phyloP scores from a whole-genome alignment of 2,113 vertebrate species.

The Onychostruthus taczanowskii region DNA sequence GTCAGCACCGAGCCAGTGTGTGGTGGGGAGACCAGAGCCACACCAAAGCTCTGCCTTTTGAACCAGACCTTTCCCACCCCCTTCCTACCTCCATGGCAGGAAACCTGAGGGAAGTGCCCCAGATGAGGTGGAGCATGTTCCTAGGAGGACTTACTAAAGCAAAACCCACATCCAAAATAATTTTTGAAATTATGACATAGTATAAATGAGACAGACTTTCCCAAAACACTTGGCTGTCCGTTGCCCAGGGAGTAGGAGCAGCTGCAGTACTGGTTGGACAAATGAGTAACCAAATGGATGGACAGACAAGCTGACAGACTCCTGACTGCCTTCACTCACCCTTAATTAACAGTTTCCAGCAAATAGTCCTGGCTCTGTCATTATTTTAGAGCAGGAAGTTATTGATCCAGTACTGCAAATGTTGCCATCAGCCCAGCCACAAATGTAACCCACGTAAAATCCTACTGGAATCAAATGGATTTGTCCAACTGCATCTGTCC shows the following conservation, averaged over 20 bases:
- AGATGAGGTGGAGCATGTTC: neutral
- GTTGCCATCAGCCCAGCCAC: neutral
- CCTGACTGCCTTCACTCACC: neutral
- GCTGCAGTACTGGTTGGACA: neutral
- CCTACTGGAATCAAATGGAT: neutral
- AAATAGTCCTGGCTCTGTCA: neutral
- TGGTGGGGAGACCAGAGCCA: slow-evolving; percentile 5
- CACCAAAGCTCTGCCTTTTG: slow-evolving; percentile 11
- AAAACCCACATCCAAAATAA: neutral
- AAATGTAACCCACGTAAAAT: neutral
- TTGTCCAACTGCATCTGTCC: neutral
- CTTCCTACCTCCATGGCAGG: neutral
- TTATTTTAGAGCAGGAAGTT: neutral
- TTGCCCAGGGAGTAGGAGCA: neutral
- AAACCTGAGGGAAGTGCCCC: neutral
- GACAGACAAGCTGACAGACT: neutral
- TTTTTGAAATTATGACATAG: fast-evolving
- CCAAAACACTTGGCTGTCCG: neutral
- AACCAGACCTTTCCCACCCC: slow-evolving; percentile 4
- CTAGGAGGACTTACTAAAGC: neutral
- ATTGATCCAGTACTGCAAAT: neutral
- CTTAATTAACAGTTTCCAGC: neutral
- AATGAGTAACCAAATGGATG: neutral
- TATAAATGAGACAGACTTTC: neutral
- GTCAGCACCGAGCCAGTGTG: slow-evolving; percentile 16